phyloP scores from a whole-genome alignment of 2,888 invertebrate species.

The Rotaria macrura region DNA sequence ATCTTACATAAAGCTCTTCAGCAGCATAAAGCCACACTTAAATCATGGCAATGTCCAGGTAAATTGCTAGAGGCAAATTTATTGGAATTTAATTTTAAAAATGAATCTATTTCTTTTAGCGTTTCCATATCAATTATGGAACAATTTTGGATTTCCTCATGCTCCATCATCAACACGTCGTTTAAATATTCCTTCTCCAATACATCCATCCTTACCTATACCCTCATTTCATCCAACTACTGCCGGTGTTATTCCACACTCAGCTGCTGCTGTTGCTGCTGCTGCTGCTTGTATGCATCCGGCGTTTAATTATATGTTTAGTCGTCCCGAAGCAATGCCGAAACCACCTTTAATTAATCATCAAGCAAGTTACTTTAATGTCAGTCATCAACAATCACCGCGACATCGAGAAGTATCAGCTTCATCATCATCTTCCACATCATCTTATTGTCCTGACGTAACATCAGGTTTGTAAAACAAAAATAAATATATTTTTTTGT shows the following conservation, averaged over 20 bases:
- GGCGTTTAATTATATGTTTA: neutral
- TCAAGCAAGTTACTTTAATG: neutral
- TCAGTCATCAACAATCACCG: neutral
- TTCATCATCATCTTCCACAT: neutral
- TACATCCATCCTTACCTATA: neutral
- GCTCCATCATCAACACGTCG: conserved; percentile 23
- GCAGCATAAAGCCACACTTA: neutral
- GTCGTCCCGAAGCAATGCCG: conserved; percentile 3
- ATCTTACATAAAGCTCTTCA: conserved; percentile 10
- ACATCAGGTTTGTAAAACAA: neutral
- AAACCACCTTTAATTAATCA: conserved; percentile 22
- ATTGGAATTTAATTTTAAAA: too few relatives aligned
- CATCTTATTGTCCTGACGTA: neutral
- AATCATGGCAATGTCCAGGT: neutral
- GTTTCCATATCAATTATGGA: neutral
- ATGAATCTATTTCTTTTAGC: neutral
- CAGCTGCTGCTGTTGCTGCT: neutral
- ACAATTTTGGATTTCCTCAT: neutral
- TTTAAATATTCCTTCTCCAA: conserved; percentile 21
- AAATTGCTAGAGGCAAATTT: neutral
- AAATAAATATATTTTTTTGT: too few relatives aligned
- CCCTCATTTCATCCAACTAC: conserved; percentile 19
- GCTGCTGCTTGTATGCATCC: conserved; percentile 26
- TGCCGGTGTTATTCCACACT: neutral
- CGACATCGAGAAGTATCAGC: neutral